Evolutionary conservation across 2,888 invertebrate species (phyloP), one percentile per base, ranked within the genome.

Genomic region (Cylloceria caligata): DNA sequence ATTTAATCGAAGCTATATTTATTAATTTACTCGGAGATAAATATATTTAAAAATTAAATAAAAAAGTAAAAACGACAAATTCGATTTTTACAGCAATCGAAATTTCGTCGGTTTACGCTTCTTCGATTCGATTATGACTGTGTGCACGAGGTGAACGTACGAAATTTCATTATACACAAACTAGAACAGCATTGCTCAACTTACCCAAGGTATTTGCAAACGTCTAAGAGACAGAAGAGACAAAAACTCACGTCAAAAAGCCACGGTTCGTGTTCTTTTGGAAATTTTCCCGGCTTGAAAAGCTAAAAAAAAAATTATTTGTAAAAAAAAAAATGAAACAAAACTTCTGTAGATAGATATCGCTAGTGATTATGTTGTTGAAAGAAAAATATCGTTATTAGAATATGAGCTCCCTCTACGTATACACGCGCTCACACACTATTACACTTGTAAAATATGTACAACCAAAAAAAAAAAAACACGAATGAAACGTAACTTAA

Each of bases 351-450:
- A 89, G 88, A 87, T 89, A 88, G 85, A 84, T 81, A 87, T 83
- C 86, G 78, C 81, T 89, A 88, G 84, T 81, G 80, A 86, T 88
- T 87, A 82, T 85, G 87, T 87, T 88, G 85, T 88, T 87, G 77
- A 86, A 87, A 71, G 62, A 57, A 76, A 55, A 55, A 77, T 86
- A 87, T 86, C 86, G 84, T 89, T 87, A 86, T 75, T 79, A 83
- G 86, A 85, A 55, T 45, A 73, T 42, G 72, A 79, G 65, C 30
- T 45, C 47, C 60, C 72, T 42, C 24, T 57, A 57, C 55, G 57
- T 57, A 69, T 39, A 55, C 55, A 71, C 30, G 34, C 60, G 42
- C 74, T 42, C 67, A 49, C 67, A 57, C 74, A 47, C 65, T 49
- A 45, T 34, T 71, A 74, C 67, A 82, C 79, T 84, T 80, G 79